phyloP scores from a whole-genome alignment of 2,113 vertebrate species.

The Dipodomys spectabilis region DNA sequence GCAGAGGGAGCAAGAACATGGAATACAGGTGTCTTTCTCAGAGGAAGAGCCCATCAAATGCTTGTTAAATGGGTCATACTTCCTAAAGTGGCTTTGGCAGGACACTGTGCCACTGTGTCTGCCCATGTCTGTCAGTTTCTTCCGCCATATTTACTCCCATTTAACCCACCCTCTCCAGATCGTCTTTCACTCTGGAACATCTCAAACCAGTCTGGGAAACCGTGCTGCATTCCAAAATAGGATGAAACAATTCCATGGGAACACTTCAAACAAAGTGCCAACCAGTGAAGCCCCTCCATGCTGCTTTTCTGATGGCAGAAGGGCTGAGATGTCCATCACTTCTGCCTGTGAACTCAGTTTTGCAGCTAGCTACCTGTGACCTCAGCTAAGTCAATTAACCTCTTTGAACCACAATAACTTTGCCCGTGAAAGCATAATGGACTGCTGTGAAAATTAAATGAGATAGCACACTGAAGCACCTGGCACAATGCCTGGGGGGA shows the following conservation, averaged over 20 bases:
- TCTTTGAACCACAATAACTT: neutral
- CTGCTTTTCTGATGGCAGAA: neutral
- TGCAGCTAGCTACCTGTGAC: neutral
- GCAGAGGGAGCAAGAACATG: neutral
- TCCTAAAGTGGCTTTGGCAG: neutral
- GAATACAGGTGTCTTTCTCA: neutral
- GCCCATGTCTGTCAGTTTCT: rapidly evolving
- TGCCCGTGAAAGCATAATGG: neutral
- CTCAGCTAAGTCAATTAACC: conserved; percentile 54
- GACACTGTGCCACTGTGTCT: rapidly evolving
- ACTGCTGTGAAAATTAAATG: neutral
- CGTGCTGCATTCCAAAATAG: neutral
- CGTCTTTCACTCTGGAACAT: neutral
- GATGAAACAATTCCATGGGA: neutral
- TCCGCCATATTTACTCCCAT: neutral
- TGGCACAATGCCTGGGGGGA: neutral
- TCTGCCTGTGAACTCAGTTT: neutral
- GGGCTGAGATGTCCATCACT: neutral
- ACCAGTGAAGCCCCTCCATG: neutral
- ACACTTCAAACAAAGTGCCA: conserved; percentile 33
- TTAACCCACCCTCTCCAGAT: rapidly evolving
- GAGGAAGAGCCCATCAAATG: neutral
- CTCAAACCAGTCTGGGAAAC: neutral
- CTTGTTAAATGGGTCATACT: neutral
- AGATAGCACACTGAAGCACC: neutral